These are phyloP conservation scores for Sparus aurata DNA, from an alignment of 2,797 vertebrate species.

Conservation along the genomic window DNA sequence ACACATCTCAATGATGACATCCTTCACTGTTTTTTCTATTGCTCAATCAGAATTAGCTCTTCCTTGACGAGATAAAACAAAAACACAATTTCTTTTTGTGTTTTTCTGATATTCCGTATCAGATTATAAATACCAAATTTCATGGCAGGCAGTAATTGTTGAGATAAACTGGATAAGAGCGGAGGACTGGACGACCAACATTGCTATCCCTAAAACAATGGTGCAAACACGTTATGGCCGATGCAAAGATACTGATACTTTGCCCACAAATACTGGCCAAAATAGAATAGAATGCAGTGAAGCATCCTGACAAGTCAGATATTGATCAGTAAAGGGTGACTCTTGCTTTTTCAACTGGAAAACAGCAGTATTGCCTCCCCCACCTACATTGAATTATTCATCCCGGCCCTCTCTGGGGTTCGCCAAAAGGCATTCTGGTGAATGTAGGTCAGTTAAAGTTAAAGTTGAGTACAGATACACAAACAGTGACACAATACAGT, in stretches of 20 bases:
- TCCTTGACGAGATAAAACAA: too few species aligned
- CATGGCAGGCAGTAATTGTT: not conserved
- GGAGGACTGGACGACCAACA: not conserved
- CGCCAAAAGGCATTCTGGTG: conserved; percentile 51
- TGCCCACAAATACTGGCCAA: conserved; percentile 1
- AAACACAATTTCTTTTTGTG: too few species aligned
- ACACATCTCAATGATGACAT: too few species aligned
- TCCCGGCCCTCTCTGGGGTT: conserved; percentile 47
- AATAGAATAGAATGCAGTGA: conserved; percentile 9
- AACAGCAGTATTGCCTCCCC: conserved; percentile 39
- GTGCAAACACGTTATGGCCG: not conserved
- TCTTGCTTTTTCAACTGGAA: conserved; percentile 40
- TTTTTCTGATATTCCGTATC: too few species aligned
- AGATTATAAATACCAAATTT: not conserved
- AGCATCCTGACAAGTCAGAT: conserved; percentile 29
- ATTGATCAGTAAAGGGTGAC: conserved; percentile 25
- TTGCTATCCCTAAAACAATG: not conserved
- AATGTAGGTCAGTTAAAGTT: conserved; percentile 65
- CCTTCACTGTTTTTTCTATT: too few species aligned
- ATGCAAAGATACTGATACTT: not conserved
- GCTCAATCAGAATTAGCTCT: too few species aligned
- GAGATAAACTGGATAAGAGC: too few species aligned
- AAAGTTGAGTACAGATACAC: conserved; percentile 42
- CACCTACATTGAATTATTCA: conserved; percentile 55
- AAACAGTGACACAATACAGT: conserved; percentile 6